Evolutionary conservation across 2,797 vertebrate species (phyloP).

Genomic region (Pangasius macronema): DNA sequence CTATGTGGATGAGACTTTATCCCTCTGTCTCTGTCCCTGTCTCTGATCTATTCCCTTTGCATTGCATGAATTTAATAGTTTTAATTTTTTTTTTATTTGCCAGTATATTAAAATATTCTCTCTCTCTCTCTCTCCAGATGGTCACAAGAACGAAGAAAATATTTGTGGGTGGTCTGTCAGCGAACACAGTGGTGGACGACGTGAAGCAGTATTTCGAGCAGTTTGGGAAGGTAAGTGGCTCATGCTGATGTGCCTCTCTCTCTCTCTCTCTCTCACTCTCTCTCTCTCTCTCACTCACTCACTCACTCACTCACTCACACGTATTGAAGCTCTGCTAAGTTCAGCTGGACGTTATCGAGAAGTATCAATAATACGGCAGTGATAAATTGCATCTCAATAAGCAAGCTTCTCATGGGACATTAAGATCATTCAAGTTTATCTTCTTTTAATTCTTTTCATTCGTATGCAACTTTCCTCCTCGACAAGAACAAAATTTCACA

Average conservation of each 20-base stretch:
- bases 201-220: constrained; percentile 99
- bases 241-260: neutral
- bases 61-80: constrained; percentile 42
- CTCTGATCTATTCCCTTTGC: neutral
- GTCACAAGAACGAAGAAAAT: constrained; percentile 99
- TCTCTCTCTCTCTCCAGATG: constrained; percentile 79
- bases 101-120: constrained; percentile 2
- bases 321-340: neutral
- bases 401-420: neutral
- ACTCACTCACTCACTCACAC: neutral
- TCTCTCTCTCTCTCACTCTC: neutral
- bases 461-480: neutral
- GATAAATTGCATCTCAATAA: neutral
- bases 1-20: neutral
- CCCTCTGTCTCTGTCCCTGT: neutral
- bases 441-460: neutral
- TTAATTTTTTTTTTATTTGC: neutral
- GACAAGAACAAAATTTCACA: neutral
- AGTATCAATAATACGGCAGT: neutral
- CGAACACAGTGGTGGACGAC: constrained; percentile 98
- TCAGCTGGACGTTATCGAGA: neutral
- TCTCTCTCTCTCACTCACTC: neutral
- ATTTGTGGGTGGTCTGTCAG: constrained; percentile 98
- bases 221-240: constrained; percentile 93
- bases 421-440: neutral